Percentiles rank a stretch among this genome's conserved stretches.
Evolutionary conservation across 2,888 invertebrate genomes (phyloP).

Genomic region (Rapana venosa): DNA sequence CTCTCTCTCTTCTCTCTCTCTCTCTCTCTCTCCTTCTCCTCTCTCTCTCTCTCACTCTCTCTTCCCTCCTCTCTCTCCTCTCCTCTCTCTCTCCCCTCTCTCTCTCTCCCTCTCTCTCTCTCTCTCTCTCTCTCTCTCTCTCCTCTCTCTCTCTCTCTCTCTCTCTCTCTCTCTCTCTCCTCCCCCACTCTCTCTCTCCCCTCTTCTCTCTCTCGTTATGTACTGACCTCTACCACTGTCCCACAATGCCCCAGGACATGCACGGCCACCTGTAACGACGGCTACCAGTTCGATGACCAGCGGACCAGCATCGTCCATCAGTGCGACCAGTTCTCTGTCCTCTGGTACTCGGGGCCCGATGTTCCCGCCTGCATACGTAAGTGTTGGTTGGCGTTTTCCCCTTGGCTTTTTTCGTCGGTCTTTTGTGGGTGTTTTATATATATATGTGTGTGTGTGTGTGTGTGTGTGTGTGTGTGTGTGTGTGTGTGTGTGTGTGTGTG

Average conservation of each 20-base stretch:
- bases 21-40: too few relatives aligned
- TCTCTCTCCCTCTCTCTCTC: neutral
- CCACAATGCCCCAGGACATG: constrained; percentile 58
- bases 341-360: constrained; percentile 57
- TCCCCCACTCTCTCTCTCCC: too few relatives aligned
- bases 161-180: neutral
- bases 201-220: neutral
- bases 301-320: constrained; percentile 54
- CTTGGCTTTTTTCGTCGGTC: too few relatives aligned
- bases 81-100: neutral
- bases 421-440: too few relatives aligned
- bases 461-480: neutral
- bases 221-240: neutral
- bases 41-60: neutral
- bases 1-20: too few relatives aligned
- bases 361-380: constrained; percentile 62
- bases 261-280: constrained; percentile 64
- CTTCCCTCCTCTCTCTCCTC: constrained; percentile 3
- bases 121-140: too few relatives aligned
- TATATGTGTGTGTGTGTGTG: neutral
- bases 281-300: constrained; percentile 61
- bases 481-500: neutral
- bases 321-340: constrained; percentile 63
- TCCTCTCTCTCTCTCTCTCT: neutral
- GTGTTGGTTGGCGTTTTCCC: constrained; percentile 45